Evolutionary conservation across 2,888 invertebrate species (phyloP).

Genomic region (Chouioia cunea): DNA sequence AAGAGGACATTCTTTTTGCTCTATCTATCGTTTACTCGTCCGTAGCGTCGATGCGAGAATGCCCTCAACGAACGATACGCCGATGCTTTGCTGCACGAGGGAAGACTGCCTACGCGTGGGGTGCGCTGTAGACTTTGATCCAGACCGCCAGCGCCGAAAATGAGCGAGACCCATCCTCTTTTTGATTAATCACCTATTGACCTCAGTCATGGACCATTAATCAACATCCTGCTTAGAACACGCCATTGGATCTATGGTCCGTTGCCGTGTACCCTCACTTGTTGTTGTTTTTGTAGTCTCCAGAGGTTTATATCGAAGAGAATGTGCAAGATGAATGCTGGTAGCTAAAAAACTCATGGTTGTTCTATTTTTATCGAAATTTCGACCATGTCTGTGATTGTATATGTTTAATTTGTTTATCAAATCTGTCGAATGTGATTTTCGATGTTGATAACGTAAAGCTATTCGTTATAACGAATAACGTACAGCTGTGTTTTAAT

Average conservation of each 20-base stretch:
- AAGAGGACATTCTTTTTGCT: too few species aligned
- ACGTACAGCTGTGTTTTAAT: too few species aligned
- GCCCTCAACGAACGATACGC: neutral
- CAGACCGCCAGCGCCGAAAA: constrained; percentile 26
- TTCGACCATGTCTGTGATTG: too few species aligned
- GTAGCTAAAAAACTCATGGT: too few species aligned
- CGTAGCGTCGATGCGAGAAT: neutral
- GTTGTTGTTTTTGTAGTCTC: neutral
- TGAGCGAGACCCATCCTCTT: constrained; percentile 14
- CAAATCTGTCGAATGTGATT: too few species aligned
- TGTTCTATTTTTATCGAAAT: too few species aligned
- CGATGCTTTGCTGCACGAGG: constrained; percentile 5
- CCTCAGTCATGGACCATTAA: constrained; percentile 15
- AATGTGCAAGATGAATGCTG: too few species aligned
- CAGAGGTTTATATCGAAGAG: too few species aligned
- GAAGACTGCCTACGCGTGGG: constrained; percentile 19
- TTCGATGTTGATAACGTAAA: too few species aligned
- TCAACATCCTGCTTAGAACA: constrained; percentile 28
- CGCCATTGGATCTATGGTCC: neutral
- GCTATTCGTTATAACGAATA: too few species aligned
- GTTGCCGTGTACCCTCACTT: neutral
- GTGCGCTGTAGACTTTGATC: constrained; percentile 21
- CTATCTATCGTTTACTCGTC: neutral
- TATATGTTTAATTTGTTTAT: too few species aligned
- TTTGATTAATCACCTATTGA: constrained; percentile 23